Evolutionary conservation across 1,140 invertebrate genomes (phyloP).

Genomic region (Nephila pilipes): DNA sequence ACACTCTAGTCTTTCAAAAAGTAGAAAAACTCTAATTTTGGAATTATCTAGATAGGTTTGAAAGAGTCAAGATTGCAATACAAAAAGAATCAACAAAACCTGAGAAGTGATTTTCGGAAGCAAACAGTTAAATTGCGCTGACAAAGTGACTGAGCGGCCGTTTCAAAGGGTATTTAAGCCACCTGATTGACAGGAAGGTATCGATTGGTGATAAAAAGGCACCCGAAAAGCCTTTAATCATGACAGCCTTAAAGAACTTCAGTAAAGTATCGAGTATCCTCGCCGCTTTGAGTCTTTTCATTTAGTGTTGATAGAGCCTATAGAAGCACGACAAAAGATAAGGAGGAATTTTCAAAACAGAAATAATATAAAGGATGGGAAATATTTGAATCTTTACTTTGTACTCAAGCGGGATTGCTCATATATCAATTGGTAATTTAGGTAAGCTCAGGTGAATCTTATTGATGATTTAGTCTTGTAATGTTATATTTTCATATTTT

Average conservation of each 20-base stretch:
- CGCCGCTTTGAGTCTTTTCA: not conserved
- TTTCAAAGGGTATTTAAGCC: not conserved
- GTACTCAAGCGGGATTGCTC: too few relatives aligned
- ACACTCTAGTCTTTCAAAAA: too few relatives aligned
- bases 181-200: constrained; percentile 3
- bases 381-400: too few relatives aligned
- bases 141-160: not conserved
- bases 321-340: not conserved
- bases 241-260: not conserved
- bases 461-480: too few relatives aligned
- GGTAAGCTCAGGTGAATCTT: too few relatives aligned
- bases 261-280: not conserved
- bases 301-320: not conserved
- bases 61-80: not conserved
- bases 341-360: not conserved
- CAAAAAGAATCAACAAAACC: not conserved
- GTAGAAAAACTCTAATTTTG: too few relatives aligned
- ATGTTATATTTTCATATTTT: too few relatives aligned
- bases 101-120: not conserved
- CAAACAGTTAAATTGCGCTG: not conserved
- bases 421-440: too few relatives aligned
- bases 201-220: not conserved
- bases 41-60: not conserved
- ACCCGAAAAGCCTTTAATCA: constrained; percentile 9
- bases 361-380: too few relatives aligned